Base-by-base conservation (phyloP, 2,888 invertebrate species). In the Hoplodrina blanda region DNA sequence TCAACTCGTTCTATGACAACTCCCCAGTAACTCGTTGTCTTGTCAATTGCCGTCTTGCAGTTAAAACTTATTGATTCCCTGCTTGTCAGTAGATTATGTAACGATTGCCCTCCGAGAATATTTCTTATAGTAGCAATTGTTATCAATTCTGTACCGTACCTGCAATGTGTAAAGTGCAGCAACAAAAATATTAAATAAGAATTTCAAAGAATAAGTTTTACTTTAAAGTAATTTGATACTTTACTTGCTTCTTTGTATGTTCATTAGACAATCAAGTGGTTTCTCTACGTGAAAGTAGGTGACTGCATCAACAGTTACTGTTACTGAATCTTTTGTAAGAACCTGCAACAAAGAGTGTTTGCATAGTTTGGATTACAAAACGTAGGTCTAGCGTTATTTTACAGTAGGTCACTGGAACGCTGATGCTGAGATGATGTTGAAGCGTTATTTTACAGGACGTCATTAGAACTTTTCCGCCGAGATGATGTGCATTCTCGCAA, bases 271-370 rank as follows among this genome's bases (percentile, higher is more conserved):
- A 86, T 96, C 96, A 13, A 98, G 88, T 0, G 98, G 98, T 87
- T 97, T 96, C 83, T 96, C 96, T 66, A 98, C 97, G 80, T 97
- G 97, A 88, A 97, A 98, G 90, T 98, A 98, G 62, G 98, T 97
- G 17, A 98, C 97, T 0, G 98, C 98, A 90, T 98, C 98, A 8
- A 99, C 98, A 6, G 98, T 97, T 2, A 99, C 98, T 0, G 99
- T 99, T n/a, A 99, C 98, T 6, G 98, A 98, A 92, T 99, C 98
- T 95, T 98, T 98, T 53, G 92, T 92, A 49, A 93, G 86, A 62
- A 92, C 67, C 98, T 98, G 84, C 98, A 86, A 73, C 13, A 15
- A 76, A 69, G 5, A 54, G 20, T 17, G 1, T 46, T 49, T 25
- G 17, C 4, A 67, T 37, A 64, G 4, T 50, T 52, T 33, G 19